A percentile compares a stretch with the other conserved stretches of the same genome.
Evolutionary conservation across 2,113 vertebrate species (phyloP).

Genomic region (Sebastes fasciatus): DNA sequence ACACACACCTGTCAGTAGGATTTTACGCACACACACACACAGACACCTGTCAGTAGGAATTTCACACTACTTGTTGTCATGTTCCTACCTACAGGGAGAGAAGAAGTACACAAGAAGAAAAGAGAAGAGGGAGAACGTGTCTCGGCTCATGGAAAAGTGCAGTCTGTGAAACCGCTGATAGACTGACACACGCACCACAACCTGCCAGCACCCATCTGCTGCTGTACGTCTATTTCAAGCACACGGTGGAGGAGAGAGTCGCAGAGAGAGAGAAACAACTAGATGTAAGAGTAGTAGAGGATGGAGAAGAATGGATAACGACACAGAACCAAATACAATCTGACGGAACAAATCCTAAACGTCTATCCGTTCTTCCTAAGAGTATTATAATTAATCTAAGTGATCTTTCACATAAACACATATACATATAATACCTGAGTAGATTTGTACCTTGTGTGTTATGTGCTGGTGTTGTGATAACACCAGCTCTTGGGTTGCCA

Average conservation of each 20-base stretch:
- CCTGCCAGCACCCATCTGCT: slow-evolving; percentile 58
- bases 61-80: slow-evolving; percentile 28
- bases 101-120: slow-evolving; percentile 19
- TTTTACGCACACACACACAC: slow-evolving; percentile 18
- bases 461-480: too few species aligned
- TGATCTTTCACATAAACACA: background rate
- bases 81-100: background rate
- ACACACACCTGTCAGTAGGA: slow-evolving; percentile 10
- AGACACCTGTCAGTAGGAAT: slow-evolving; percentile 14
- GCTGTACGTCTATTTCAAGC: slow-evolving; percentile 35
- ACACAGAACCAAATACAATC: slow-evolving; percentile 9
- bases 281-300: slow-evolving; percentile 2
- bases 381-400: background rate
- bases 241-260: slow-evolving; percentile 3
- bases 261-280: background rate
- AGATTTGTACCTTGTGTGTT: background rate
- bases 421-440: background rate
- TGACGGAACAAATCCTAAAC: slow-evolving; percentile 20
- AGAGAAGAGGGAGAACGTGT: slow-evolving; percentile 6
- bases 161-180: slow-evolving; percentile 33
- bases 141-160: slow-evolving; percentile 9
- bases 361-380: background rate
- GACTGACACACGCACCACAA: slow-evolving; percentile 40
- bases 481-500: too few species aligned
- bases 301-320: slow-evolving; percentile 19